These are phyloP conservation scores for Contarinia nasturtii DNA, from an alignment of 1,140 invertebrate species.

Conservation along the genomic window DNA sequence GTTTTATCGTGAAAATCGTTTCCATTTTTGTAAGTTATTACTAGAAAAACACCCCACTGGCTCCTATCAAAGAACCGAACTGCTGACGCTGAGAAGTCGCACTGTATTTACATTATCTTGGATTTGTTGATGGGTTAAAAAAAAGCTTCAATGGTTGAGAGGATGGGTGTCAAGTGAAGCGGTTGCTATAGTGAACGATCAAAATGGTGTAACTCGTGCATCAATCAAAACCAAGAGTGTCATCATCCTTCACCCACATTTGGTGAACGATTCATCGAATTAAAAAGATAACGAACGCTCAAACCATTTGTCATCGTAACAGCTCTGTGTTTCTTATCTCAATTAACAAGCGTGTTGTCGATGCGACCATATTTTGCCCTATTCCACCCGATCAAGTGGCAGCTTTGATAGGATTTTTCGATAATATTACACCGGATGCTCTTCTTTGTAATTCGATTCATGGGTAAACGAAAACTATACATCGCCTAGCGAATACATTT, in stretches of 20 bases:
- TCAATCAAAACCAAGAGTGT: slow-evolving; percentile 2
- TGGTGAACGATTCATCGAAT: slow-evolving; percentile 13
- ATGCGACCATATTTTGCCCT: slow-evolving; percentile 36
- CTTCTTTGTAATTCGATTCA: no score
- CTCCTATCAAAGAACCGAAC: no score
- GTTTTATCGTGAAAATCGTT: no score
- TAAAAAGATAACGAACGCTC: slow-evolving; percentile 27
- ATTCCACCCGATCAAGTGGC: slow-evolving; percentile 14
- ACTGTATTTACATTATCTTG: no score
- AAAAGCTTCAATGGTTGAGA: slow-evolving; percentile 28
- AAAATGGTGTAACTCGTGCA: slow-evolving; percentile 2
- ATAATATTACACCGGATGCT: no score
- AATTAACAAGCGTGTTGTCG: slow-evolving; percentile 4
- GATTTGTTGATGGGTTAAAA: no score
- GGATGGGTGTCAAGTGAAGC: slow-evolving; percentile 27
- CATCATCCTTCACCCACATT: slow-evolving; percentile 4
- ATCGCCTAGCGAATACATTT: no score
- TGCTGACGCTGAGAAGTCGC: no score
- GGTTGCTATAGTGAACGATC: slow-evolving; percentile 16
- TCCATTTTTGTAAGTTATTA: no score
- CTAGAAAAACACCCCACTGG: no score
- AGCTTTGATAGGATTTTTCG: no score
- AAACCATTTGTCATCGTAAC: slow-evolving; percentile 26
- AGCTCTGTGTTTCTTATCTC: slow-evolving; percentile 25
- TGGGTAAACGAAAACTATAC: no score